A percentile compares a stretch with the other conserved stretches of the same genome.
Evolutionary conservation across 2,113 vertebrate species (phyloP).

Genomic region (Percina caprodes): DNA sequence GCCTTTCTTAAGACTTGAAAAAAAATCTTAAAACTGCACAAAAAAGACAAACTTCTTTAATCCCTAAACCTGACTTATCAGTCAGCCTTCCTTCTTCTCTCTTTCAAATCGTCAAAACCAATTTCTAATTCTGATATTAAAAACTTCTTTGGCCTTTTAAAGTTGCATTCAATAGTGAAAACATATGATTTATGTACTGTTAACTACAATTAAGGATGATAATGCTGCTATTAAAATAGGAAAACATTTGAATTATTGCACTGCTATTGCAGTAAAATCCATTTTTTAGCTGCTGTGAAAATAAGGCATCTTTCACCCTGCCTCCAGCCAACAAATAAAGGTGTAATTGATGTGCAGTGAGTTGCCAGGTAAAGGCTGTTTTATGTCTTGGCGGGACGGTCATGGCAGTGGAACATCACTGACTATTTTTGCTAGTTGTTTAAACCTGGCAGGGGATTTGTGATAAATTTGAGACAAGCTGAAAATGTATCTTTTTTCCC

Average conservation of each 20-base stretch:
- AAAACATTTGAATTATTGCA: constrained; percentile 29
- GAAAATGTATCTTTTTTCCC: constrained; percentile 69
- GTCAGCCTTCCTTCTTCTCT: constrained; percentile 5
- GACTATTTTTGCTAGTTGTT: constrained; percentile 67
- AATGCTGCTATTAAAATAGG: constrained; percentile 11
- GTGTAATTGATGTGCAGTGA: constrained; percentile 74
- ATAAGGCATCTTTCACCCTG: constrained; percentile 24
- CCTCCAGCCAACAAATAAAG: constrained; percentile 75
- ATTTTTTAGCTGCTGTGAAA: constrained; percentile 47
- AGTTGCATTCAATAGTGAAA: constrained; percentile 11
- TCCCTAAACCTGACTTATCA: constrained; percentile 41
- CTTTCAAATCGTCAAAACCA: constrained; percentile 25
- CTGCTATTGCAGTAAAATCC: constrained; percentile 27
- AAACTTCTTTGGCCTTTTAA: neutral
- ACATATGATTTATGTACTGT: constrained; percentile 19
- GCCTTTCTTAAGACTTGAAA: constrained; percentile 43
- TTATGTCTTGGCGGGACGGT: constrained; percentile 69
- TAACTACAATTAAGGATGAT: constrained; percentile 30
- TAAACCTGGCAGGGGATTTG: constrained; percentile 51
- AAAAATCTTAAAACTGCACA: constrained; percentile 26
- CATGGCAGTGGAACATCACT: constrained; percentile 49
- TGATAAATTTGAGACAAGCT: constrained; percentile 68
- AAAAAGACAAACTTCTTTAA: constrained; percentile 51
- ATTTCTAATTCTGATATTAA: constrained; percentile 39
- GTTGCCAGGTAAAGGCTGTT: constrained; percentile 67